Base-by-base conservation (phyloP, 2,797 vertebrate genomes). In the Sardinella longiceps region DNA sequence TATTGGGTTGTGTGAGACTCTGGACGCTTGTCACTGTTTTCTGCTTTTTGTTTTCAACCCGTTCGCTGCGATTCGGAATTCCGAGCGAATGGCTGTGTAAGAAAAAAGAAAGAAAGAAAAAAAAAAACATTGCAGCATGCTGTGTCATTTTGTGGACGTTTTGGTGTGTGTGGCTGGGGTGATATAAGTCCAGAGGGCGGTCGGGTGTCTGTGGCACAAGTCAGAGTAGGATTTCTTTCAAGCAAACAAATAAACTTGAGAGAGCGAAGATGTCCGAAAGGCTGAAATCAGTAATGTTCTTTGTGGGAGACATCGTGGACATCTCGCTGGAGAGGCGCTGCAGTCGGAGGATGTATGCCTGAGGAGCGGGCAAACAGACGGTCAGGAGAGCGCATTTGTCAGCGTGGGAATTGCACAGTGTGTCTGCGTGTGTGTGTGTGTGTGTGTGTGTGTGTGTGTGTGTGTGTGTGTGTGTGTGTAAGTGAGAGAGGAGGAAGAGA, bases 371-470 rank as follows among this genome's bases (percentile, higher is more conserved):
- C 43, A 43, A 60, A 77, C 80, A 37, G 9, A 86, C 82, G 88
- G 88, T 87, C 83, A 87, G 80, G 15, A 60, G 33, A 60, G 84
- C 18, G 46, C 70, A 20, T 74, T 74, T 74, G 66, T 74, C 66
- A 74, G 66, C 66, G 66, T 74, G 66, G 66, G 66, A 74, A 74
- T 56, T 56, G 20, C 53, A 56, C n/a, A n/a, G n/a, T 14, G 50
- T 53, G 10, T 66, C 2, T 80, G 3, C 80, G 25, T 81, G 45
- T 83, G 28, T 51, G 18, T 50, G 18, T 15, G 83, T 58, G 83
- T 58, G 70, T 58, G n/a, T 25, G 56, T 74, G 46, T 53, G n/a
- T 82, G 83, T 33, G 83, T 30, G 83, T 60, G 74, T 60, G n/a
- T 84, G 74, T 53, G 39, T 63, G 33, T 37, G 81, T 81, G 83